phyloP scores from a whole-genome alignment of 2,797 vertebrate species.

The Manis pentadactyla region DNA sequence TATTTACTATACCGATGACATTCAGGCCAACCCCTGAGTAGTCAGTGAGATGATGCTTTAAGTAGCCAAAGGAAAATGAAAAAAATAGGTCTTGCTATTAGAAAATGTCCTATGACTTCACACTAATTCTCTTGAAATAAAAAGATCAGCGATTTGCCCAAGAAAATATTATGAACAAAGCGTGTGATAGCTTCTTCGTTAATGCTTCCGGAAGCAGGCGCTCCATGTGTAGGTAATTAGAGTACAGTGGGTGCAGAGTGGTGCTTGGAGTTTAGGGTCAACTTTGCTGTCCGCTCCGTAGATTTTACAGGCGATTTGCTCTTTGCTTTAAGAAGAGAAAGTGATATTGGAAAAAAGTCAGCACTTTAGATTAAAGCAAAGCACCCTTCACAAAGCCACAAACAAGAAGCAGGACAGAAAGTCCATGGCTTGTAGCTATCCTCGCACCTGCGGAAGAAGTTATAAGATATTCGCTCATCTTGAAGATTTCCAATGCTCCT shows the following conservation, averaged over 20 bases:
- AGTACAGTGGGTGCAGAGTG: constrained; percentile 92
- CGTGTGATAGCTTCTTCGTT: constrained; percentile 84
- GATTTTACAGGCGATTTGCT: constrained; percentile 94
- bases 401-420: constrained; percentile 94
- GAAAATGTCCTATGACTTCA: constrained; percentile 85
- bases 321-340: constrained; percentile 94
- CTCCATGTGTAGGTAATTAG: constrained; percentile 92
- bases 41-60: constrained; percentile 81
- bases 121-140: constrained; percentile 86
- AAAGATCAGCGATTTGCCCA: constrained; percentile 85
- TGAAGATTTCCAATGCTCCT: constrained; percentile 91
- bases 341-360: constrained; percentile 93
- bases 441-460: constrained; percentile 95
- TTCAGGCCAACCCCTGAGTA: constrained; percentile 84
- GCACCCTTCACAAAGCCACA: constrained; percentile 94
- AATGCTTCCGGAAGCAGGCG: constrained; percentile 89
- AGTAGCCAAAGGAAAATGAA: constrained; percentile 84
- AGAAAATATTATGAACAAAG: constrained; percentile 89
- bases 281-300: constrained; percentile 92
- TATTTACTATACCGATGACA: constrained; percentile 72
- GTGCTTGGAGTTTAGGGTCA: constrained; percentile 91
- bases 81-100: constrained; percentile 84
- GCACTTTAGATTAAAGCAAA: constrained; percentile 96
- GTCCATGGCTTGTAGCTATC: constrained; percentile 95
- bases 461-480: constrained; percentile 91